Evolutionary conservation across 2,797 vertebrate genomes (phyloP).

Genomic region (Spinus olivaceus): DNA sequence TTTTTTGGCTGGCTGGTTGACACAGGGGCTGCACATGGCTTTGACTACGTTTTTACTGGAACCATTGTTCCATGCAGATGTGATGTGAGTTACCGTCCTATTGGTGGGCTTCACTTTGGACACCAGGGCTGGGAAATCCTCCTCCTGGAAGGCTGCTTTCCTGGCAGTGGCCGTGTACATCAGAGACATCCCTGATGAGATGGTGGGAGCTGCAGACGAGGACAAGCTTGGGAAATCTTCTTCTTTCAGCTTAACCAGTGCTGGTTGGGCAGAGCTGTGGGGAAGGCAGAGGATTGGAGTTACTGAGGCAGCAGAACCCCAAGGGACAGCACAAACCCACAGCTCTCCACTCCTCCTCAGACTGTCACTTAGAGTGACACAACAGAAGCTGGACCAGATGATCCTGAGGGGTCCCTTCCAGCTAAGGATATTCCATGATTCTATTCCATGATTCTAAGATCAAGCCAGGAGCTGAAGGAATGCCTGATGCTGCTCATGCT

Average conservation of each 20-base stretch:
- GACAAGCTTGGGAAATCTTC: slow-evolving; percentile 93
- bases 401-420: background rate
- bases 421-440: background rate
- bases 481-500: rapidly evolving
- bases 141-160: slow-evolving; percentile 88
- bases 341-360: background rate
- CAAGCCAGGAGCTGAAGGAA: background rate
- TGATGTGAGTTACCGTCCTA: slow-evolving; percentile 73
- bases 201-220: slow-evolving; percentile 46
- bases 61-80: slow-evolving; percentile 85
- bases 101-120: slow-evolving; percentile 79
- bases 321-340: background rate
- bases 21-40: slow-evolving; percentile 13
- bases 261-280: slow-evolving; percentile 66
- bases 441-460: background rate
- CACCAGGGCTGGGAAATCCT: slow-evolving; percentile 96
- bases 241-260: slow-evolving; percentile 83
- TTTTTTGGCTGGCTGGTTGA: slow-evolving; percentile 80
- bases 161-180: slow-evolving; percentile 77
- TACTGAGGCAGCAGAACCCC: background rate
- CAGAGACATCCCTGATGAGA: slow-evolving; percentile 61
- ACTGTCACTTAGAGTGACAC: background rate
- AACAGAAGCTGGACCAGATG: background rate
- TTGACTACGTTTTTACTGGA: slow-evolving; percentile 74
- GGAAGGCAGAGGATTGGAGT: background rate